Evolutionary conservation across 2,797 vertebrate species (phyloP), one percentile per base, ranked within the genome.

Genomic region (Notolepis coatsorum): DNA sequence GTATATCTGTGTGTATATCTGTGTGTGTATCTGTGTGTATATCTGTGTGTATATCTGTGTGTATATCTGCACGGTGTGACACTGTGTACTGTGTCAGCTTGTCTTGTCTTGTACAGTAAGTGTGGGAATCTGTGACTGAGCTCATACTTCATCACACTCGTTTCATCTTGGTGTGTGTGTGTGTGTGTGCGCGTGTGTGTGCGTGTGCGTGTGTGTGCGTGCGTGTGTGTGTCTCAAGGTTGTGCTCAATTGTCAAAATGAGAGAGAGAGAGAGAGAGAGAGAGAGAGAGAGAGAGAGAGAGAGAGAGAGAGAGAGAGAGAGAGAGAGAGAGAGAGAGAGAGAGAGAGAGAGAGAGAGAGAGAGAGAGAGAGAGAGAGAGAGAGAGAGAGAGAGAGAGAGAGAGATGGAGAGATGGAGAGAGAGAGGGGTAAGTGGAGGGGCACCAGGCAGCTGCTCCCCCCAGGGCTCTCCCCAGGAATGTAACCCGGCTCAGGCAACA

Each of bases 381-480:
- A 2, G 47, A 13, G 39, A 8, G 21, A 43, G 41, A 20, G 10
- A 43, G n/a, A 70, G 48, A 77, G 2, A 3, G 23, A 15, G 79
- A 67, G 82, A 79, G 82, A 79, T 76, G 46, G n/a, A 17, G 31
- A 37, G 17, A 60, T n/a, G n/a, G n/a, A n/a, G n/a, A n/a, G n/a
- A n/a, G n/a, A n/a, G 17, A 43, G 18, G 18, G 21, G 18, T 9
- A 43, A 43, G 9, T 21, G 41, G 18, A 43, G 23, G 80, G 77
- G 71, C 75, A 81, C 60, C 55, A 76, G 75, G 84, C 89, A 91
- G 88, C 89, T 90, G 89, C 88, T 88, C 73, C 82, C 89, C 84
- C 80, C 81, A 78, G 84, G 87, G 88, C 87, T 87, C 87, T 87
- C 84, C 88, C 86, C 84, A 87, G 86, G 88, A 91, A 90, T 90